These are phyloP conservation scores for Drosophila falleni DNA, from an alignment of 2,888 invertebrate species.

Conservation along the genomic window DNA sequence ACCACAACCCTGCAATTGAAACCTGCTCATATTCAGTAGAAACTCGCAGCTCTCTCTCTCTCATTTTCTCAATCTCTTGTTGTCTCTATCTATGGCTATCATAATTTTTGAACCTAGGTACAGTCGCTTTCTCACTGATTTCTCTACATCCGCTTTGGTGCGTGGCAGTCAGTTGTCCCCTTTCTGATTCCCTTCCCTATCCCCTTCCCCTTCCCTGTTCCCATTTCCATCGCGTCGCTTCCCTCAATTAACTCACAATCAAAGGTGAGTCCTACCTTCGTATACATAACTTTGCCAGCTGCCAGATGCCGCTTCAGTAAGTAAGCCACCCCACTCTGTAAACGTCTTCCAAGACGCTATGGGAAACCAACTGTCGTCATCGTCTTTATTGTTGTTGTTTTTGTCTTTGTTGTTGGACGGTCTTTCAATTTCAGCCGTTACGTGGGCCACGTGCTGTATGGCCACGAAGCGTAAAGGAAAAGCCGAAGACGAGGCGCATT, in stretches of 20 bases:
- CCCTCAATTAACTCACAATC: conserved; percentile 70
- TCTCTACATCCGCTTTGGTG: conserved; percentile 61
- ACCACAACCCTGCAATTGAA: not conserved
- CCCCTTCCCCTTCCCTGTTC: too few relatives aligned
- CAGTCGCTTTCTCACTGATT: conserved; percentile 53
- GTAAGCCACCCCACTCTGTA: conserved; percentile 63
- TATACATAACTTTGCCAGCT: conserved; percentile 51
- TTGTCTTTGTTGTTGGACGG: not conserved
- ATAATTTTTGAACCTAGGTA: conserved; percentile 27
- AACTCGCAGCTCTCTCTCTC: conserved; percentile 23
- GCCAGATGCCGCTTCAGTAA: conserved; percentile 63
- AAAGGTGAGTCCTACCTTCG: conserved; percentile 52
- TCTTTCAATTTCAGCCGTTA: conserved; percentile 58
- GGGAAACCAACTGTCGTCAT: conserved; percentile 75
- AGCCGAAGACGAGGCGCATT: conserved; percentile 54
- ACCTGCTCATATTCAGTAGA: conserved; percentile 7
- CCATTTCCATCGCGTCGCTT: conserved; percentile 17
- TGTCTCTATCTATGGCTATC: not conserved
- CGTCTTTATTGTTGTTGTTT: conserved; percentile 7
- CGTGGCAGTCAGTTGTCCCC: conserved; percentile 61
- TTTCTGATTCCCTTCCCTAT: too few relatives aligned
- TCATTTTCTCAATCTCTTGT: not conserved
- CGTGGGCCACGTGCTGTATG: conserved; percentile 61
- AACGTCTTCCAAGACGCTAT: conserved; percentile 76
- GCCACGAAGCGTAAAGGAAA: conserved; percentile 68